Conservation (phyloP, 2,888 invertebrate species). For the Heliconius ethilla region DNA sequence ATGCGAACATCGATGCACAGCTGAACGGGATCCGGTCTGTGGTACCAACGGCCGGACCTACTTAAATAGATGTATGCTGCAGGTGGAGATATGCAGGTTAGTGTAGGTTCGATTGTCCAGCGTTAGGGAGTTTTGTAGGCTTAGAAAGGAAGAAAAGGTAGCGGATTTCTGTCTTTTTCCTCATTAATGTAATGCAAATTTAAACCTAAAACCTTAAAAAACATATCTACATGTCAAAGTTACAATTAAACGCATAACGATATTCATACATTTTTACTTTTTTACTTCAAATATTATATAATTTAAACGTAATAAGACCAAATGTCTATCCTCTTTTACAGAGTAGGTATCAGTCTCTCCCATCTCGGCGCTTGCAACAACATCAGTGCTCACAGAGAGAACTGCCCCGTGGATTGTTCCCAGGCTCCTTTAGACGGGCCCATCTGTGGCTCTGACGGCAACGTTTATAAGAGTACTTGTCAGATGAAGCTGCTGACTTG, state of each 20-base stretch:
- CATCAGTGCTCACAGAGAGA: conserved; percentile 91
- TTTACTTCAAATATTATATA: background rate
- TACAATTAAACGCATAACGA: no score
- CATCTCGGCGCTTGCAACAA: conserved; percentile 92
- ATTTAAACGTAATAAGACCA: background rate
- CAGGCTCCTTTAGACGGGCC: conserved; percentile 94
- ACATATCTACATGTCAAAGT: no score
- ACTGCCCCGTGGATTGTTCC: conserved; percentile 93
- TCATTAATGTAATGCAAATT: no score
- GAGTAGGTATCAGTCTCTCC: conserved; percentile 91
- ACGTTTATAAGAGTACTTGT: conserved; percentile 95
- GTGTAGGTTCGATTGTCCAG: background rate
- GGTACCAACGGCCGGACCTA: conserved; percentile 89
- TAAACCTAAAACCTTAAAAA: no score
- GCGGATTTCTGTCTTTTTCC: no score
- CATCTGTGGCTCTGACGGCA: conserved; percentile 95
- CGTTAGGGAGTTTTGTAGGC: accelerated
- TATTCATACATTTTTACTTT: no score
- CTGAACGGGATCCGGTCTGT: conserved; percentile 93
- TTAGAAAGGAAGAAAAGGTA: background rate
- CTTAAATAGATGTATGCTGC: conserved; percentile 89
- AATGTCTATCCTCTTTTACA: conserved; percentile 56
- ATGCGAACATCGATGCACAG: conserved; percentile 88
- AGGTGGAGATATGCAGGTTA: conserved; percentile 89
- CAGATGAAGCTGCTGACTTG: conserved; percentile 96